Conservation (phyloP, 23 tunicate genomes). For the Ascidia mentula region DNA sequence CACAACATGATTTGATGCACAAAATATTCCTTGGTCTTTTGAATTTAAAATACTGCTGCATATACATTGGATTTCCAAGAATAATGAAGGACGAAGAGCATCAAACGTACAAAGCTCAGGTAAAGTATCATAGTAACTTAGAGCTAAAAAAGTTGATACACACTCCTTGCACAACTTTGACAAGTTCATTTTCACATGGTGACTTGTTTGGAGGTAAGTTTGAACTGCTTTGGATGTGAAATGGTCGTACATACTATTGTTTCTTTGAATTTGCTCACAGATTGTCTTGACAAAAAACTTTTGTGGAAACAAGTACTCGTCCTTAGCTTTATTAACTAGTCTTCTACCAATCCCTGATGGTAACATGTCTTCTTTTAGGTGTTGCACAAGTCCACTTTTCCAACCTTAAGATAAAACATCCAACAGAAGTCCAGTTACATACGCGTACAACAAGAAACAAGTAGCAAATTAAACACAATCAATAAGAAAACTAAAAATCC, state of each 20-base stretch:
- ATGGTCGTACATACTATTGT: not conserved
- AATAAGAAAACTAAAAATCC: not conserved
- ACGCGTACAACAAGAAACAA: too few species aligned
- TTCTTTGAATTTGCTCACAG: not conserved
- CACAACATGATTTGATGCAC: not conserved
- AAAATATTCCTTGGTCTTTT: not conserved
- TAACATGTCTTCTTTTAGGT: too few species aligned
- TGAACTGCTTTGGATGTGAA: not conserved
- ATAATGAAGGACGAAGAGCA: not conserved
- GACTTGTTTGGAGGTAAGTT: not conserved
- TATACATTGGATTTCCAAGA: not conserved
- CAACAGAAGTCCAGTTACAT: too few species aligned
- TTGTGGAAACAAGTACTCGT: not conserved
- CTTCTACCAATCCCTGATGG: not conserved
- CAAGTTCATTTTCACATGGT: not conserved
- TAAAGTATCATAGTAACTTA: not conserved
- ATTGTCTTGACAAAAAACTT: not conserved
- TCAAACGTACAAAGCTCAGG: not conserved
- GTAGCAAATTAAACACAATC: too few species aligned
- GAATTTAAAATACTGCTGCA: not conserved
- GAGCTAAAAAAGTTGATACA: not conserved
- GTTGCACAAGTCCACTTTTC: too few species aligned
- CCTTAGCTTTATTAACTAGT: not conserved
- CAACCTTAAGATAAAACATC: too few species aligned
- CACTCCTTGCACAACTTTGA: not conserved